Evolutionary conservation across 2,888 invertebrate genomes (phyloP).

Genomic region (Encarsia formosa): DNA sequence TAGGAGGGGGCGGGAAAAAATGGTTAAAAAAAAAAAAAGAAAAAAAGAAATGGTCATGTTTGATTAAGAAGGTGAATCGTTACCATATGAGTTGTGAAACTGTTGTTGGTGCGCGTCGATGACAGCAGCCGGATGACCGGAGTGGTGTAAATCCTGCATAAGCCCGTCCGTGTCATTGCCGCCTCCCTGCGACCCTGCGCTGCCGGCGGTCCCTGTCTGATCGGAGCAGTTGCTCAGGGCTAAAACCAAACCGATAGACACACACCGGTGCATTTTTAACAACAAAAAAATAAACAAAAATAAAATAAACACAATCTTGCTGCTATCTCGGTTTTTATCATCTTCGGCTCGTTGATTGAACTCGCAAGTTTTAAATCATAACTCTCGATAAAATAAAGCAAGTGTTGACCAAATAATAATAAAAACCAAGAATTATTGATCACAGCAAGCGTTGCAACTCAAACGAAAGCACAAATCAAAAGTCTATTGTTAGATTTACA

Average conservation of each 20-base stretch:
- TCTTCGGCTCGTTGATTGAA: conserved; percentile 3
- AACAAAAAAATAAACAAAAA: too few species aligned
- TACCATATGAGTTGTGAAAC: conserved; percentile 52
- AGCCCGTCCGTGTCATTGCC: conserved; percentile 50
- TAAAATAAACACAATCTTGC: too few species aligned
- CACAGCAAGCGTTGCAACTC: too few species aligned
- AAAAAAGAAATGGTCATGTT: not conserved
- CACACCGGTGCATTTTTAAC: conserved; percentile 50
- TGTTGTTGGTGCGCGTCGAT: conserved; percentile 50
- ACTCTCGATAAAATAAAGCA: too few species aligned
- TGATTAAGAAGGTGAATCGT: conserved; percentile 20
- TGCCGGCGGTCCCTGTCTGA: too few species aligned
- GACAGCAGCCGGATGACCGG: conserved; percentile 44
- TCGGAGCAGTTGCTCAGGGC: conserved; percentile 53
- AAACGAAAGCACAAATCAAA: too few species aligned
- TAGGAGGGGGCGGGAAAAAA: not conserved
- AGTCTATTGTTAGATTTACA: too few species aligned
- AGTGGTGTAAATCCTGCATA: conserved; percentile 51
- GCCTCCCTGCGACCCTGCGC: too few species aligned
- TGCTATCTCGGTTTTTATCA: conserved; percentile 14
- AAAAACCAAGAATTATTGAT: too few species aligned
- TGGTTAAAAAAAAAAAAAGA: too few species aligned
- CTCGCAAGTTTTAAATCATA: too few species aligned
- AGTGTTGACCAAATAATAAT: too few species aligned
- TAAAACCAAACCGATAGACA: conserved; percentile 54